Base-by-base conservation (phyloP, 2,797 vertebrate genomes). In the Argya squamiceps region DNA sequence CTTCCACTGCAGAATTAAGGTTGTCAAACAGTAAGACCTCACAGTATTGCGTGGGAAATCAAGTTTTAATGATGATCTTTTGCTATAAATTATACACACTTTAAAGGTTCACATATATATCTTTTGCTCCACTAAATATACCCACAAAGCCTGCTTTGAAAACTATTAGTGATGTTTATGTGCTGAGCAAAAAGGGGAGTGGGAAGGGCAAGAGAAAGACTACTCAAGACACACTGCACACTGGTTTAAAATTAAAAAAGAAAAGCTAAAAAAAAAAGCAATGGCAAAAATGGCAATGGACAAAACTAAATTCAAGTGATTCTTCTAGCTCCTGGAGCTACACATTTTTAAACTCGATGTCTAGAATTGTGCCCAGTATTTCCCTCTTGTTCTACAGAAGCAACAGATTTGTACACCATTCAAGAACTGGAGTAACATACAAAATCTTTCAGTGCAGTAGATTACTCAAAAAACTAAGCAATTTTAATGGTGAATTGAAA, bases 11-110 rank as follows among this genome's bases (percentile, higher is more conserved):
- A 58, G 53, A 92, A 91, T 50, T 84, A 77, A 88, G 71, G 53
- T 14, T 93, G 87, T 78, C 37, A n/a, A 96, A 89, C 56, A 94
- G 55, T 64, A 85, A 93, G 75, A 92, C 53, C 71, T 91, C 75
- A 94, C 6, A 83, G 41, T 59, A 81, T 56, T 50, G 53, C 0
- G 0, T 39, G 62, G 82, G 53, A 96, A 93, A 89, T 77, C 49
- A 70, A 46, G 46, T 80, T 85, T 89, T 77, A 83, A 89, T 76
- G 3, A 91, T 7, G 15, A 69, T 71, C 29, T 74, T 87, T 70
- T 71, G 41, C 86, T 94, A 41, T 56, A 74, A 95, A 79, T 90
- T 71, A 64, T 44, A 68, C 27, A 80, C 12, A 47, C 32, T 80
- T 92, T 30, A 89, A 92, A 83, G 3, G 23, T 64, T 83, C 32